Base-by-base conservation (phyloP, 2,113 vertebrate species). In the Nannobrachium achirus region DNA sequence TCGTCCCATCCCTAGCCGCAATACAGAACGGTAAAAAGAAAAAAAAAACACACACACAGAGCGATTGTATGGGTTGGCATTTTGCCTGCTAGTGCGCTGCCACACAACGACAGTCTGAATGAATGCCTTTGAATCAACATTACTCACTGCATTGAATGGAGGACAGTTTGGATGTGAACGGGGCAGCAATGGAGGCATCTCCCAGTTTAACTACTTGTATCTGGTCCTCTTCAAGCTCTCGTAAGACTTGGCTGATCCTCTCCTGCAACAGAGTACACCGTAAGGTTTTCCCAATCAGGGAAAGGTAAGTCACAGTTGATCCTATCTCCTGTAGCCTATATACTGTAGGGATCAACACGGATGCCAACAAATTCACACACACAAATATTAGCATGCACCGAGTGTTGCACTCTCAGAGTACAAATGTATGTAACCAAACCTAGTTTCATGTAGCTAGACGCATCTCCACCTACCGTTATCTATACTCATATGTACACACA, bases 121-220 rank as follows among this genome's bases (percentile, higher is more conserved):
- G 52, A 45, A 33, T 0, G 7, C 13, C 52, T 25, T 10, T 51
- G 16, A 33, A 38, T 16, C 13, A 42, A 14, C 41, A 3, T 13
- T 65, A 91, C 93, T 93, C 63, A 99, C 98, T 99, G 93, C 98
- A 99, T 80, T 98, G 95, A 78, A 99, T 99, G 46, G 98, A 99
- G 0, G 98, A 98, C 7, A 98, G 95, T 75, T 99, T 99, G 68
- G 96, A 99, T 62, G 98, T 99, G 72, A 99, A 99, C 4, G 98
- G 98, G 0, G 98, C 98, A 0, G 98, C 98, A 0, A 99, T 99
- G 75, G 97, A 98, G 89, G 98, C 98, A 0, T 99, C 98, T 0
- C 98, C 98, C 76, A 99, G 76, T 82, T 99, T 99, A 71, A 99
- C 97, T 0, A 99, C 93, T 0, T 97, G 96, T 0, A 93, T 84